phyloP scores from a whole-genome alignment of 2,113 vertebrate species.

The Takifugu bimaculatus region DNA sequence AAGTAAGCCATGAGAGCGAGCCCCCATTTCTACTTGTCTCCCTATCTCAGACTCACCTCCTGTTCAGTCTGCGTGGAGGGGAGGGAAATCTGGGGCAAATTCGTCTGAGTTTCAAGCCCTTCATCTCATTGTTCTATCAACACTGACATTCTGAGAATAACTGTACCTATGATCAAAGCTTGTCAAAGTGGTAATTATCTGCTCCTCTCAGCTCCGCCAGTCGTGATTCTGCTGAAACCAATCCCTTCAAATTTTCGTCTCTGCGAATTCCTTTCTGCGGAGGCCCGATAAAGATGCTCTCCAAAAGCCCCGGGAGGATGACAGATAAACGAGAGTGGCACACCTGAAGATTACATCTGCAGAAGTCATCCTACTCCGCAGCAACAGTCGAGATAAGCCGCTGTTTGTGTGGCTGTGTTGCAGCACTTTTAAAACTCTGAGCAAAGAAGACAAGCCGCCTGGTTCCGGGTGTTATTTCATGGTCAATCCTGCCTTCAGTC shows the following conservation, averaged over 20 bases:
- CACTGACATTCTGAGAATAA: conserved; percentile 59
- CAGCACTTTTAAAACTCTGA: conserved; percentile 2
- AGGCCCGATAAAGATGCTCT: conserved; percentile 46
- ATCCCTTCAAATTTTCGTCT: conserved; percentile 47
- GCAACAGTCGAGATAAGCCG: conserved; percentile 9
- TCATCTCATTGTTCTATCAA: conserved; percentile 60
- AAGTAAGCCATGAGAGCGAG: conserved; percentile 19
- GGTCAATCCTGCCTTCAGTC: neutral
- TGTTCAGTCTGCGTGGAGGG: conserved; percentile 27
- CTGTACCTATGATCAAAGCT: conserved; percentile 72
- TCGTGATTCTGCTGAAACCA: conserved; percentile 56
- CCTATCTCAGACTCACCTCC: conserved; percentile 29
- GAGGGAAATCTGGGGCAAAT: conserved; percentile 25
- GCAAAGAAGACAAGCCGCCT: conserved; percentile 9
- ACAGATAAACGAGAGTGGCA: conserved; percentile 56
- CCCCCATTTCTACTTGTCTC: conserved; percentile 32
- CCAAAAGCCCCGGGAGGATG: conserved; percentile 34
- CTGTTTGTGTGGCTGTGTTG: conserved; percentile 11
- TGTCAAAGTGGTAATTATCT: conserved; percentile 70
- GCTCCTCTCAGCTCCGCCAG: conserved; percentile 47
- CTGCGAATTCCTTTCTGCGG: conserved; percentile 49
- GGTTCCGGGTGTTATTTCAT: neutral
- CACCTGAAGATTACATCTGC: conserved; percentile 58
- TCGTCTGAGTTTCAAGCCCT: conserved; percentile 28
- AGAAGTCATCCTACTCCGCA: conserved; percentile 13